Percentiles rank a stretch among this genome's conserved stretches.
phyloP scores from a whole-genome alignment of 2,797 vertebrate species.

The Catharus ustulatus region DNA sequence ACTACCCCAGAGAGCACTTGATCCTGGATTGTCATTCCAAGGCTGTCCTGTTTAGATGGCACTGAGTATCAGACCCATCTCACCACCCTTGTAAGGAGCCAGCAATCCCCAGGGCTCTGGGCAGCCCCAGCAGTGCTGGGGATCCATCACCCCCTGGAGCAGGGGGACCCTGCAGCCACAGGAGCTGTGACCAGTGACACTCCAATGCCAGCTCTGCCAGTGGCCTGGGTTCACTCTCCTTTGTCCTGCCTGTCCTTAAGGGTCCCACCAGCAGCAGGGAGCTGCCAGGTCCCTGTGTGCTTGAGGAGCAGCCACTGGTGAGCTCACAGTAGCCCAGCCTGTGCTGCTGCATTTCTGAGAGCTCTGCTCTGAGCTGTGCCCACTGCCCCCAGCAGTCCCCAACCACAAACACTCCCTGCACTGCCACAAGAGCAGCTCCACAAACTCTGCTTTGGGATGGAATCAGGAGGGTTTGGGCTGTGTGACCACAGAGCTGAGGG shows the following conservation, averaged over 20 bases:
- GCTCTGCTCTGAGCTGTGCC: neutral
- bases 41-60: neutral
- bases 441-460: neutral
- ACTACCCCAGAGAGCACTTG: neutral
- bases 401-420: neutral
- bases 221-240: neutral
- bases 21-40: neutral
- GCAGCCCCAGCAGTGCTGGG: neutral
- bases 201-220: neutral
- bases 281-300: neutral
- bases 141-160: neutral
- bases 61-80: rapidly evolving
- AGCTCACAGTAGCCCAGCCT: neutral
- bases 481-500: neutral
- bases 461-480: neutral
- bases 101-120: neutral
- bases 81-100: rapidly evolving
- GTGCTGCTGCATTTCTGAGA: neutral
- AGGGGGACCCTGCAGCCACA: neutral
- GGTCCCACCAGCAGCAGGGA: neutral
- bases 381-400: neutral
- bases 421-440: neutral
- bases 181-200: neutral
- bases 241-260: neutral
- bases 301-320: neutral